phyloP scores from a whole-genome alignment of 2,797 vertebrate genomes.

The Hozukius guyotensis region DNA sequence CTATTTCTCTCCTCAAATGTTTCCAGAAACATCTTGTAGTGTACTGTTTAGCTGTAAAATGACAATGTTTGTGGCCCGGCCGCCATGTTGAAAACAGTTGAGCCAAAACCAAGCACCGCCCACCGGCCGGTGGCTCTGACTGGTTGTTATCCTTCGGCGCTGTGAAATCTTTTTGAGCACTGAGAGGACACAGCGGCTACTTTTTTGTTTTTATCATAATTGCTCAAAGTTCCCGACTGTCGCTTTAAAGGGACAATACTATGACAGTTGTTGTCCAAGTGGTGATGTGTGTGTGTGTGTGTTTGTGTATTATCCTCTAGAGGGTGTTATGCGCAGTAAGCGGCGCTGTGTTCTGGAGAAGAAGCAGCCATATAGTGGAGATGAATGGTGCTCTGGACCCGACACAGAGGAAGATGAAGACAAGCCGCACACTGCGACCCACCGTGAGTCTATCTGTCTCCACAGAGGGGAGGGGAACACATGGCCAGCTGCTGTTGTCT shows the following conservation, averaged over 20 bases:
- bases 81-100: no score
- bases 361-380: slow-evolving; percentile 98
- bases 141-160: no score
- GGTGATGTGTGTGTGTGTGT: slow-evolving; percentile 26
- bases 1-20: no score
- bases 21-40: no score
- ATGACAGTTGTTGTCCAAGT: slow-evolving; percentile 1
- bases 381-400: slow-evolving; percentile 97
- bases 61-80: no score
- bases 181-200: neutral
- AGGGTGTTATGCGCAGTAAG: slow-evolving; percentile 93
- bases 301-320: slow-evolving; percentile 58
- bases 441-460: slow-evolving; percentile 85
- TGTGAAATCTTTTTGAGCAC: neutral
- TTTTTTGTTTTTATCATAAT: neutral
- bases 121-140: no score
- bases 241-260: neutral
- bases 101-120: no score
- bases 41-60: no score
- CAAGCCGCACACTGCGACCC: slow-evolving; percentile 87
- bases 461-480: neutral
- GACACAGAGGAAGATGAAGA: slow-evolving; percentile 96
- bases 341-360: slow-evolving; percentile 95
- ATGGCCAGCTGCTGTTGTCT: neutral
- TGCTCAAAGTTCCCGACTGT: no score